Evolutionary conservation across 2,888 invertebrate species (phyloP).

Genomic region (Rhogogaster chlorosoma): DNA sequence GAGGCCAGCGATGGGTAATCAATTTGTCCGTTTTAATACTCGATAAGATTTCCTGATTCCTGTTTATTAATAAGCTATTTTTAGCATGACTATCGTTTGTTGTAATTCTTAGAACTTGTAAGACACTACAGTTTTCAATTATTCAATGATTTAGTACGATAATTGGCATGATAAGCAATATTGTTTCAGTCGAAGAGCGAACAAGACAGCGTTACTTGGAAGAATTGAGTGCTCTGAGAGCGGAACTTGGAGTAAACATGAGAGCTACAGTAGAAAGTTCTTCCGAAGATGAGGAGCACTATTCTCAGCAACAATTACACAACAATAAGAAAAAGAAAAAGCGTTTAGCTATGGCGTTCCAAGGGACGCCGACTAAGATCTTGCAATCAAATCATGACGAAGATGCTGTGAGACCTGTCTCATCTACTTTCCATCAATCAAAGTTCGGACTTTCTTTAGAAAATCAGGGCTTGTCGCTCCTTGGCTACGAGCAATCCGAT

Average conservation of each 20-base stretch:
- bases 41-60: conserved; percentile 56
- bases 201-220: conserved; percentile 73
- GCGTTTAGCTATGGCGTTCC: conserved; percentile 61
- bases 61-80: not conserved
- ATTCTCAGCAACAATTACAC: conserved; percentile 66
- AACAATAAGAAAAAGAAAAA: conserved; percentile 69
- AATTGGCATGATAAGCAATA: not conserved
- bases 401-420: conserved; percentile 73
- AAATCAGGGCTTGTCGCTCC: conserved; percentile 73
- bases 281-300: conserved; percentile 75
- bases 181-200: conserved; percentile 71
- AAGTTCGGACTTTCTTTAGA: conserved; percentile 65
- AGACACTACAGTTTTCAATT: not conserved
- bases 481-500: conserved; percentile 81
- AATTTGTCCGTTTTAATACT: conserved; percentile 55
- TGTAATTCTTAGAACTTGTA: not conserved
- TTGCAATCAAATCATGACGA: conserved; percentile 70
- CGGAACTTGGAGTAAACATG: conserved; percentile 70
- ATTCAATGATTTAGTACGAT: not conserved
- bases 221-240: conserved; percentile 71
- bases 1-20: conserved; percentile 78
- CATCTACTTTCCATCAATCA: conserved; percentile 73
- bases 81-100: not conserved
- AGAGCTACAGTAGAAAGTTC: conserved; percentile 70
- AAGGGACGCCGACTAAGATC: conserved; percentile 66